phyloP scores from a whole-genome alignment of 2,113 vertebrate species.

The Neogale vison region DNA sequence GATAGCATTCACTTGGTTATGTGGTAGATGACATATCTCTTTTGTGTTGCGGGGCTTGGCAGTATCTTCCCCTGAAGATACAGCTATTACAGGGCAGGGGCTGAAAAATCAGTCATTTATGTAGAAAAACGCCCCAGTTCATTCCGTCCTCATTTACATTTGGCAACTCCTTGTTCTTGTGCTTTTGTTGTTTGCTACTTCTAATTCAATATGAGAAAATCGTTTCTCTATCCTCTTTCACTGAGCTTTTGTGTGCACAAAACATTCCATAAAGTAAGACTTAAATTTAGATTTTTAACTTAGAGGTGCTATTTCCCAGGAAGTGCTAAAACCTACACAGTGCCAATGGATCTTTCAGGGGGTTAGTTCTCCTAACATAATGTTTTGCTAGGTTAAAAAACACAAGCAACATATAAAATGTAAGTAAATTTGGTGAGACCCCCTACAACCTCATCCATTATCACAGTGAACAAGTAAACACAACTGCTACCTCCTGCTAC shows the following conservation, averaged over 20 bases:
- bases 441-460: neutral
- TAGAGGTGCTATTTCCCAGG: neutral
- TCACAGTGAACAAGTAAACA: slow-evolving; percentile 9
- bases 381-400: neutral
- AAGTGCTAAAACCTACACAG: neutral
- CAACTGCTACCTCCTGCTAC: neutral
- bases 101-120: neutral
- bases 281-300: slow-evolving; percentile 29
- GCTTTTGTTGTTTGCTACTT: neutral
- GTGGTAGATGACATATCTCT: neutral
- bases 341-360: neutral
- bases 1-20: neutral
- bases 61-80: neutral
- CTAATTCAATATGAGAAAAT: neutral
- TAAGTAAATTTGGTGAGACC: neutral
- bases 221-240: neutral
- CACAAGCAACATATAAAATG: neutral
- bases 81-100: neutral
- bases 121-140: neutral
- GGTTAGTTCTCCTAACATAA: slow-evolving; percentile 15
- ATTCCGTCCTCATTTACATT: neutral
- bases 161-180: neutral
- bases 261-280: slow-evolving; percentile 28
- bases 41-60: neutral
- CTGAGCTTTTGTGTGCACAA: neutral